Conservation (phyloP, 2,113 vertebrate species). For the Odobenus rosmarus region DNA sequence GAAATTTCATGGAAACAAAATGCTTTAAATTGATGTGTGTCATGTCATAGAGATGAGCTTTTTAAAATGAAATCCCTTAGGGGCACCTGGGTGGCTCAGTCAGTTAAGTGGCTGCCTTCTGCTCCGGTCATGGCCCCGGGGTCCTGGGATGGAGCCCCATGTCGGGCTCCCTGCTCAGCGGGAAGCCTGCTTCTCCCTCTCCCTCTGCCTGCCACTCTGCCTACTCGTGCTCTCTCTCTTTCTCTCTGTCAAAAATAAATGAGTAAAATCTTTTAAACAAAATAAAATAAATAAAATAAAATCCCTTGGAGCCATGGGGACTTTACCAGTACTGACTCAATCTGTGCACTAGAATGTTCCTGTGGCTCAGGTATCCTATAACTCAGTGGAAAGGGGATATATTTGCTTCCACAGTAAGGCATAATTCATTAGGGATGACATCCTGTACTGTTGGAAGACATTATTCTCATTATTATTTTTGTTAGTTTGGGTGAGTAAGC, state of each 20-base stretch:
- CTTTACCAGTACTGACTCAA: not conserved
- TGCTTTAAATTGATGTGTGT: not conserved
- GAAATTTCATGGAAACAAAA: not conserved
- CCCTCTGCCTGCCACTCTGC: too few relatives aligned
- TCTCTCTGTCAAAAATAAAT: too few relatives aligned
- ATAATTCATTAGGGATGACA: not conserved
- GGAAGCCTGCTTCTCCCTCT: too few relatives aligned
- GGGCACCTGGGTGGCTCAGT: too few relatives aligned
- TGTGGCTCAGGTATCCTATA: not conserved
- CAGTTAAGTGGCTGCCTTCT: too few relatives aligned
- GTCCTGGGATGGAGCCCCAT: too few relatives aligned
- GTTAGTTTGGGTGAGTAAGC: not conserved
- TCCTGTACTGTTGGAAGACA: not conserved
- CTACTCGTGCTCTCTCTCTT: too few relatives aligned
- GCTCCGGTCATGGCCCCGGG: too few relatives aligned
- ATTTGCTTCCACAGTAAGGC: not conserved
- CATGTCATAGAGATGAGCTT: not conserved
- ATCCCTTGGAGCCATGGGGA: not conserved
- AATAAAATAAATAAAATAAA: not conserved
- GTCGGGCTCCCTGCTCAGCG: too few relatives aligned
- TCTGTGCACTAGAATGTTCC: not conserved
- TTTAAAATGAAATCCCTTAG: not conserved
- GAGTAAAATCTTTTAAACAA: too few relatives aligned
- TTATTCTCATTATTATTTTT: not conserved
- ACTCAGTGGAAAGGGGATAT: not conserved